Evolutionary conservation across 2,888 invertebrate species (phyloP), one percentile per base, ranked within the genome.

Genomic region (Oeneis ivallda): DNA sequence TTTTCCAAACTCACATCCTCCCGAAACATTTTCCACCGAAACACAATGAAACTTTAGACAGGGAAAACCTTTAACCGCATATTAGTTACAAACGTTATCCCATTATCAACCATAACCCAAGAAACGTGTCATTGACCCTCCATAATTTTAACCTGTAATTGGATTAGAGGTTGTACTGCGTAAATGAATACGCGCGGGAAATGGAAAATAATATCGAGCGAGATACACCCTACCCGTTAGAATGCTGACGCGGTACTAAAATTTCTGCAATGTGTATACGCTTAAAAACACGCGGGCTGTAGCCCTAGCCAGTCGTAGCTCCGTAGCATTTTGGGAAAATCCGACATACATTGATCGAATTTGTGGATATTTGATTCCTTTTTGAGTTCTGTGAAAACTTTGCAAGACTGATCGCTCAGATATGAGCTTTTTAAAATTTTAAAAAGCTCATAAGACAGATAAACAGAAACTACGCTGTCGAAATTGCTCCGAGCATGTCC

Each of bases 1-100:
- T 87, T 86, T 91, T 83, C 87, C 84, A 71, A 86, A 79, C 75
- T 87, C 86, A 86, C 86, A 87, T 87, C 82, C 79, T 83, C 71
- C 77, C 71, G 72, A 71, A 78, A 76, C 88, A 88, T 88, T 85
- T 83, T 86, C 78, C 82, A 75, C 82, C 72, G 76, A 74, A 76
- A 80, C 72, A 71, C 71, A 72, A 68, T 52, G 67, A 61, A 69
- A 74, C 67, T 67, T 65, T 76, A 79, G 74, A 79, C 79, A 71
- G 70, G 73, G 70, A 72, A 75, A 74, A 79, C 75, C 70, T 71
- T 71, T 57, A 73, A 75, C 74, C 74, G 72, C 79, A 79, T 81
- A 80, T 79, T 74, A 72, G 74, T 81, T 78, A 82, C 76, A 75
- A 76, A 76, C 75, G 66, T 63, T 77, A 80, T 85, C 75, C 83